Evolutionary conservation across 2,888 invertebrate species (phyloP).

Genomic region (Heliconius hortense): DNA sequence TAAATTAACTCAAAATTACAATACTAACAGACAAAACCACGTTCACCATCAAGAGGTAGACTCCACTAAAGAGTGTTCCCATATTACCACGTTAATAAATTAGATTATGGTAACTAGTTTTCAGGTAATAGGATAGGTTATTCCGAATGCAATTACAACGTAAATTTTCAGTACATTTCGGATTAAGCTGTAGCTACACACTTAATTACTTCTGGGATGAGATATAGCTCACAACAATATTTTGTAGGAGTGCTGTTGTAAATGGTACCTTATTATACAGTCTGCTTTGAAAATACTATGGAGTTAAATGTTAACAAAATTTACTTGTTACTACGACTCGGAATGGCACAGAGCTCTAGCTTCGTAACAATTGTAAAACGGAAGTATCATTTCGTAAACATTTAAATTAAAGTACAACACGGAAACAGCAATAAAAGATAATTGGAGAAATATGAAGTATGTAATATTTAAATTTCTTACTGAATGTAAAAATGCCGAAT

Average conservation of each 20-base stretch:
- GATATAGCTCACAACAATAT: conserved; percentile 10
- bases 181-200: conserved; percentile 19
- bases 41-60: not conserved
- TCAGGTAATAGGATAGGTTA: conserved; percentile 25
- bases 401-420: no score
- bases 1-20: not conserved
- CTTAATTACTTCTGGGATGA: conserved; percentile 24
- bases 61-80: not conserved
- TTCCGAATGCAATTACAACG: conserved; percentile 30
- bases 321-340: not conserved
- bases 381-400: not conserved
- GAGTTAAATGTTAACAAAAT: not conserved
- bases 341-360: not conserved
- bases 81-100: conserved; percentile 18
- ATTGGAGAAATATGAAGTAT: no score
- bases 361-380: not conserved
- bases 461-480: no score
- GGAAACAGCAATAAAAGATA: no score
- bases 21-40: not conserved
- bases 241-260: not conserved
- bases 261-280: conserved; percentile 7
- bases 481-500: no score
- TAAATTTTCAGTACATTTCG: conserved; percentile 27
- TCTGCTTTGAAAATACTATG: not conserved
- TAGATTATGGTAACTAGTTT: conserved; percentile 24